Evolutionary conservation across 2,888 invertebrate genomes (phyloP), one percentile per base, ranked within the genome.

Genomic region (Nycteola revayana): DNA sequence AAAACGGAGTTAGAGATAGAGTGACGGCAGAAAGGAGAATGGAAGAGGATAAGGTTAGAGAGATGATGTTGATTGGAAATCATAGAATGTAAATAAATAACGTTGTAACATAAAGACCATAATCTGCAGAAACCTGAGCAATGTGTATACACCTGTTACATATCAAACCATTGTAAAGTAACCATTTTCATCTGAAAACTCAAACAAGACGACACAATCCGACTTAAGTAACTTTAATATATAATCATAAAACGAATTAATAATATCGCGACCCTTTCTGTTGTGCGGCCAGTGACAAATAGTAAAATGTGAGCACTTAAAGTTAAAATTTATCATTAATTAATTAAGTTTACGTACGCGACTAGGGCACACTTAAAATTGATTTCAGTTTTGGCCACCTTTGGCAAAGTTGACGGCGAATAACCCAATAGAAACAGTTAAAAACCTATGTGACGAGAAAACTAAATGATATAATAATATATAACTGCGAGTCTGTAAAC

Each of bases 331-430:
- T 18, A 18, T 18, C 18, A 18, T 66, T 45, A 50, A 55, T 67
- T 60, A 59, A 57, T 61, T 62, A 50, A 60, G 52, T 56, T 58
- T 63, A 66, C 64, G 55, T 41, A 47, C 47, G 42, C 41, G 70
- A 77, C 76, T 75, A 75, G 74, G 68, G 51, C 60, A 66, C 50
- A 65, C 66, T 61, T 63, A 60, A 46, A 58, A 57, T 59, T 58
- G 58, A 49, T 59, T 54, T 48, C 36, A 39, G 31, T 23, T 59
- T 61, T 62, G 61, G 61, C 62, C 60, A 52, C 54, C 55, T 59
- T 53, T 49, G 55, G 52, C 47, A 32, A 33, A 48, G 42, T 46
- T 54, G 28, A 44, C 30, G 33, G 29, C 14, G 25, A 49, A 36
- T 43, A 14, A 14, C 14, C 5, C 14, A 14, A 14, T 14, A 14